Base-by-base conservation (phyloP, 2,888 invertebrate genomes). In the Aproaerema taeniolella region DNA sequence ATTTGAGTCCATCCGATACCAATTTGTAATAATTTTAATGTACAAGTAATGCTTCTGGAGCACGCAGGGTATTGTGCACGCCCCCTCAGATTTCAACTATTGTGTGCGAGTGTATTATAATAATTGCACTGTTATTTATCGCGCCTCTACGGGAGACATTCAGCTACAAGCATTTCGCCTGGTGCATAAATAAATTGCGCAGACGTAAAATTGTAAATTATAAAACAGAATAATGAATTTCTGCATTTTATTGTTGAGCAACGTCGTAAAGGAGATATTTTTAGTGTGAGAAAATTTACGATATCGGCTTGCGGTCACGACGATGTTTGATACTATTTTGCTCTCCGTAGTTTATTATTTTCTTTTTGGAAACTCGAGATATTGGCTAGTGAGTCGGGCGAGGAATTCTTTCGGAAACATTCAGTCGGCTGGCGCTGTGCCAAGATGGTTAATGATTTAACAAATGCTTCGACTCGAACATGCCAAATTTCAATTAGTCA, bases 11-110 rank as follows among this genome's bases (percentile, higher is more conserved):
- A 72, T 78, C 62, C 63, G 56, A 67, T 64, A 52, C 53, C 67
- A 68, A 82, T 82, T 83, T 79, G 80, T 78, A 75, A 81, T 76
- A 67, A 80, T 72, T 83, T 79, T 77, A 77, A 79, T 78, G 76
- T 55, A 61, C 55, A 58, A 66, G 66, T 68, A 66, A 67, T 67
- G 62, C 50, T 56, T 46, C 48, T 43, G 47, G 49, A 46, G 55
- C 61, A 52, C 55, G 55, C 68, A 61, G 54, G 58, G 61, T 47
- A 58, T 65, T 67, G 64, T 66, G 45, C 16, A 50, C 61, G 52
- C 64, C 60, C 68, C 61, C 61, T 55, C 58, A 57, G 49, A 57
- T 55, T 60, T 50, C 44, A 42, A 39, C 61, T 56, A 72, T 72
- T 73, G 72, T 74, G 46, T 58, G 71, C 61, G 49, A 67, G 61